phyloP scores from a whole-genome alignment of 2,797 vertebrate species.

The Monodelphis domestica region DNA sequence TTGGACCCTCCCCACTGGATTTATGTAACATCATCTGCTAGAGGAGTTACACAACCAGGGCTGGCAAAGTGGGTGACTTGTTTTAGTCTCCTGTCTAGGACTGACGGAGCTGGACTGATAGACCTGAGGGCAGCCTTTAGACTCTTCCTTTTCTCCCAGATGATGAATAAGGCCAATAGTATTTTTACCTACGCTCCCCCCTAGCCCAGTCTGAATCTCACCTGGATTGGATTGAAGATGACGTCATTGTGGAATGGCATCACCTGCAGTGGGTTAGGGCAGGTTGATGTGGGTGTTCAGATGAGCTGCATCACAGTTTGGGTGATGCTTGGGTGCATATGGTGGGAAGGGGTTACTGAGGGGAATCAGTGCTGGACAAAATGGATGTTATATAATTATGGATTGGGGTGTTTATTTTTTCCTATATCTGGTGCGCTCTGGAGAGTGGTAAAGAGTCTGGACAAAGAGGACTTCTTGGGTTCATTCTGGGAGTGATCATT shows the following conservation, averaged over 20 bases:
- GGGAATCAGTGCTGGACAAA: background rate
- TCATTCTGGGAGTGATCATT: background rate
- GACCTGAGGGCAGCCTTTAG: constrained; percentile 21
- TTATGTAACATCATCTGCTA: constrained; percentile 77
- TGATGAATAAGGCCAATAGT: constrained; percentile 46
- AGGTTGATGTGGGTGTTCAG: constrained; percentile 22
- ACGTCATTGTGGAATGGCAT: constrained; percentile 64
- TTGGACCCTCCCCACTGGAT: constrained; percentile 47
- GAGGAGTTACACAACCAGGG: constrained; percentile 74
- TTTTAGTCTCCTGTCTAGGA: constrained; percentile 29
- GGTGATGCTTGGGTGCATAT: background rate
- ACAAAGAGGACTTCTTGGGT: background rate
- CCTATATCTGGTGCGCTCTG: background rate
- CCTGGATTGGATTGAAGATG: constrained; percentile 43
- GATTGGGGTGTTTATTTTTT: background rate
- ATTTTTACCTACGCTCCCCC: background rate
- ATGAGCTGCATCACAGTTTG: background rate
- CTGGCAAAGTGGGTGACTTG: constrained; percentile 55
- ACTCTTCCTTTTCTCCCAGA: background rate
- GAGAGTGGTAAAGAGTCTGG: background rate
- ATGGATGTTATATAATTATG: background rate
- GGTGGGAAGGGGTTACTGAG: background rate
- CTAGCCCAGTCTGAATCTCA: constrained; percentile 44
- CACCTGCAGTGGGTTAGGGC: constrained; percentile 27
- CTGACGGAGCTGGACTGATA: constrained; percentile 45